Evolutionary conservation across 2,113 vertebrate species (phyloP).

Genomic region (Crotalus tigris): DNA sequence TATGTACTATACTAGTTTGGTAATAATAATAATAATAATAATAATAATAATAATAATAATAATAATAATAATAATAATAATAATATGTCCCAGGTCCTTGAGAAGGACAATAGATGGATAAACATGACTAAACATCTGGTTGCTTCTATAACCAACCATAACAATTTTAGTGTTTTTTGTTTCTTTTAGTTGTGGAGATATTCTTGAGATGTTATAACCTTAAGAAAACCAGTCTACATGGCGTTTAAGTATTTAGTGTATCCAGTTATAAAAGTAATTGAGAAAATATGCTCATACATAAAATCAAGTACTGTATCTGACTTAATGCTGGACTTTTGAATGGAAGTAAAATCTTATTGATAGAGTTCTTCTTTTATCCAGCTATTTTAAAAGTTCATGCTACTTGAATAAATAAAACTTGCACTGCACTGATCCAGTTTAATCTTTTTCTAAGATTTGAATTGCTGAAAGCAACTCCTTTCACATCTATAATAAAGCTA

Average conservation of each 20-base stretch:
- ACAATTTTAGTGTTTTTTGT: not conserved
- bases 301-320: not conserved
- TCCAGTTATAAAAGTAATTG: not conserved
- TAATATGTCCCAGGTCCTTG: not conserved
- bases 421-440: not conserved
- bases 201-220: not conserved
- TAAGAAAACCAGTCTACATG: not conserved
- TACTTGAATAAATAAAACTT: not conserved
- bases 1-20: not conserved
- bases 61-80: not conserved
- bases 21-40: not conserved
- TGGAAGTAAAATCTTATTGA: not conserved
- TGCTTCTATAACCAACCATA: not conserved
- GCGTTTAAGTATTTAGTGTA: not conserved
- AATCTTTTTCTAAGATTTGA: not conserved
- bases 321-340: not conserved
- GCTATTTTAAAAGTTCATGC: not conserved
- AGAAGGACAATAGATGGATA: not conserved
- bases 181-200: not conserved
- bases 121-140: not conserved
- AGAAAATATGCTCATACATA: not conserved
- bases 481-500: not conserved
- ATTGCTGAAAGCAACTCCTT: not conserved
- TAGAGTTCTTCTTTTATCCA: not conserved
- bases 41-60: not conserved